Percentiles rank a stretch among this genome's conserved stretches.
Conservation (phyloP, 2,113 vertebrate species). For the Brachyistius frenatus region DNA sequence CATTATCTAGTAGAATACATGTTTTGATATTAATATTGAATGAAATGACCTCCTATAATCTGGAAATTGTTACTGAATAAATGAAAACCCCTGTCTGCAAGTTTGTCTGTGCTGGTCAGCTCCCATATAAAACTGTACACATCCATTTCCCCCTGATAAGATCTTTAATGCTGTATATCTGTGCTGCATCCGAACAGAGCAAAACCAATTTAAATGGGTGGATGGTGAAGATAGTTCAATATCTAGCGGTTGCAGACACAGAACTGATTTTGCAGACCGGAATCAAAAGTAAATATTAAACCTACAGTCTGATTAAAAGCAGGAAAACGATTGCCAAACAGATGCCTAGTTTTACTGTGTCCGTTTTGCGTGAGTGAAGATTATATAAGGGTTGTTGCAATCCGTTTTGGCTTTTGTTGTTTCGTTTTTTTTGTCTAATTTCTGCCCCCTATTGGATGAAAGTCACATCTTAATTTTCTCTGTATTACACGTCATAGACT, state of each 20-base stretch:
- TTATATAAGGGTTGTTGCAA: background rate
- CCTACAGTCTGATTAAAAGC: background rate
- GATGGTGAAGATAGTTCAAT: background rate
- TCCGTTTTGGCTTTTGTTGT: too few relatives aligned
- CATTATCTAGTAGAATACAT: background rate
- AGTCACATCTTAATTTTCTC: too few relatives aligned
- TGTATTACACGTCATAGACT: too few relatives aligned
- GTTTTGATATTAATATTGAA: background rate
- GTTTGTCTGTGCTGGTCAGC: background rate
- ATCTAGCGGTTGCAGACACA: background rate
- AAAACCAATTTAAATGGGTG: constrained; percentile 1
- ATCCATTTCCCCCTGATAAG: background rate
- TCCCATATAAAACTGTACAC: background rate
- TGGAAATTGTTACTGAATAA: background rate
- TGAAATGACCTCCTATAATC: background rate
- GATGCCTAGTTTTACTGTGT: background rate
- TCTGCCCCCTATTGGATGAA: background rate
- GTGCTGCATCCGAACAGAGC: background rate
- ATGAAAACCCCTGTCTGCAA: background rate
- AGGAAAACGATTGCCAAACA: background rate
- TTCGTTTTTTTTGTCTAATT: background rate
- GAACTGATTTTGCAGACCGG: constrained; percentile 12
- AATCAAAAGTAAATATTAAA: constrained; percentile 6
- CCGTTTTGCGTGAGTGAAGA: background rate
- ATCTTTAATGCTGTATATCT: background rate